Conservation (phyloP, 2,113 vertebrate genomes). For the Atherinomorus stipes region DNA sequence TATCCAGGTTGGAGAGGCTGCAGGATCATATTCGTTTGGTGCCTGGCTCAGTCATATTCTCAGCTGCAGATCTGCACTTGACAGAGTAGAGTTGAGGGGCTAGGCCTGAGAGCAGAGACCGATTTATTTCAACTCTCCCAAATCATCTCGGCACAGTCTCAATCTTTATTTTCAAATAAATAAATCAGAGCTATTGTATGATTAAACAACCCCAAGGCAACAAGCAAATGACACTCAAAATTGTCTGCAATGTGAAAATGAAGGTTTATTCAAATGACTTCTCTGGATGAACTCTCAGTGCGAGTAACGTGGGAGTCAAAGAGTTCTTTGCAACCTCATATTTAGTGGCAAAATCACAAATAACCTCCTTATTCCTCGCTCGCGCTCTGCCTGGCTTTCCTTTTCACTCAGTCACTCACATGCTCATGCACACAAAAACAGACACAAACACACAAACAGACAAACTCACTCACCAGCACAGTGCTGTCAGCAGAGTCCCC, state of each 20-base stretch:
- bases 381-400: constrained; percentile 37
- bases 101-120: constrained; percentile 37
- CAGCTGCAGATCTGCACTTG: constrained; percentile 28
- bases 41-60: constrained; percentile 31
- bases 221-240: constrained; percentile 48
- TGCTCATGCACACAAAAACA: constrained; percentile 20
- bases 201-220: constrained; percentile 48
- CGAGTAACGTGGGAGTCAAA: constrained; percentile 46
- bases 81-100: constrained; percentile 32
- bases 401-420: constrained; percentile 48
- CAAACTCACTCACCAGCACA: constrained; percentile 51
- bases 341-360: constrained; percentile 70
- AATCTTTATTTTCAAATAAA: constrained; percentile 32
- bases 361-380: constrained; percentile 38
- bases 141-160: constrained; percentile 21
- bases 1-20: constrained; percentile 53
- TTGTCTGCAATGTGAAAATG: constrained; percentile 54
- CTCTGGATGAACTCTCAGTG: constrained; percentile 46
- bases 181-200: constrained; percentile 48
- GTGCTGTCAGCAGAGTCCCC: constrained; percentile 75
- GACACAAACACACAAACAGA: constrained; percentile 29
- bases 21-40: constrained; percentile 61
- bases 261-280: constrained; percentile 61
- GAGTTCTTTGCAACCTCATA: constrained; percentile 51
- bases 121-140: constrained; percentile 37